Conservation (phyloP, 2,797 vertebrate genomes). For the Tenualosa thibaudeaui region DNA sequence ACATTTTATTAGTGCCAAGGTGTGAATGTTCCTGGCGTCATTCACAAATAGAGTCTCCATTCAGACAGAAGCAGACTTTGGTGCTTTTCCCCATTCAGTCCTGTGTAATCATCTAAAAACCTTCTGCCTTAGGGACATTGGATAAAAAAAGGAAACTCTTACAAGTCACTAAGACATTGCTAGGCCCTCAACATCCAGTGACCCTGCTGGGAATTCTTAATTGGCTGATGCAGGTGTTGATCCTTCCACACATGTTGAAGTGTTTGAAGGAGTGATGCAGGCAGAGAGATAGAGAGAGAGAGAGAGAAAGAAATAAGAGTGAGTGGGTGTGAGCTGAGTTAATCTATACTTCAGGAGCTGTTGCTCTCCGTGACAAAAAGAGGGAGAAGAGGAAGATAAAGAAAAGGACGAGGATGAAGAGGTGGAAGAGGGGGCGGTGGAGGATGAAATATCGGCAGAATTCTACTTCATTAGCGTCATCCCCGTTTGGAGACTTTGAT, state of each 20-base stretch:
- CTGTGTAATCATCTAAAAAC: not conserved
- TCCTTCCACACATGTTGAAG: not conserved
- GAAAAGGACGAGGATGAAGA: not conserved
- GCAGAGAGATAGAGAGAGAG: not conserved
- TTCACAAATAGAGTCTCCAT: not conserved
- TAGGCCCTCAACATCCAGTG: not conserved
- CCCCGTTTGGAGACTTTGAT: not conserved
- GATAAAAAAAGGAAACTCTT: not conserved
- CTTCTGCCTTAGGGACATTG: not conserved
- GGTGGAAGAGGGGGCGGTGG: not conserved
- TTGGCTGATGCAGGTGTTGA: not conserved
- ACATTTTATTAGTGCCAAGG: not conserved
- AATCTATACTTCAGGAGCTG: not conserved
- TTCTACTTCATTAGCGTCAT: not conserved
- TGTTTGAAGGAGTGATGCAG: not conserved
- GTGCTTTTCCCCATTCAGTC: not conserved
- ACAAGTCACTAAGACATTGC: not conserved
- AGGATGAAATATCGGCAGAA: not conserved
- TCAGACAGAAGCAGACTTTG: not conserved
- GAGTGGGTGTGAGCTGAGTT: not conserved
- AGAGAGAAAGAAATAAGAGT: not conserved
- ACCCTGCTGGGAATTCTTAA: not conserved
- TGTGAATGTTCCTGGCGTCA: not conserved
- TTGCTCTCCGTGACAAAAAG: not conserved
- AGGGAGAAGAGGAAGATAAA: not conserved